These are phyloP conservation scores for Aporophyla nigra DNA, from an alignment of 2,888 invertebrate species.

Conservation along the genomic window DNA sequence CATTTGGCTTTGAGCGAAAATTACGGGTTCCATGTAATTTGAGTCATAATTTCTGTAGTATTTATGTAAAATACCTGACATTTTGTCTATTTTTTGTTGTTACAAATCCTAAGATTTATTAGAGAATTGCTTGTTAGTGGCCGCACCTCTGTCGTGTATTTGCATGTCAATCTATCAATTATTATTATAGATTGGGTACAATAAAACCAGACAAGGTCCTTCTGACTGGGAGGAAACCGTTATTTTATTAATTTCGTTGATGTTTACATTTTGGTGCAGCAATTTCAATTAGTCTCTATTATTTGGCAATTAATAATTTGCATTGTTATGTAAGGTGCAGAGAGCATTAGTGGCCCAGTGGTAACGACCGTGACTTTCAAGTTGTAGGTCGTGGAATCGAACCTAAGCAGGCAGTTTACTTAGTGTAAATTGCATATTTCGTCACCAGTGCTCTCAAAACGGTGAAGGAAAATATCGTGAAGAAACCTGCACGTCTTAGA, in stretches of 20 bases:
- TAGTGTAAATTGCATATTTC: too few relatives aligned
- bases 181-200: constrained; percentile 37
- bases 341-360: too few relatives aligned
- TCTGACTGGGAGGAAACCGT: constrained; percentile 9
- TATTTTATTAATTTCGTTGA: constrained; percentile 1
- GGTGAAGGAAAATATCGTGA: too few relatives aligned
- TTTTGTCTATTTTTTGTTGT: constrained; percentile 53
- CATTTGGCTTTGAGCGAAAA: constrained; percentile 43
- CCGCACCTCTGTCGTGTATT: constrained; percentile 42
- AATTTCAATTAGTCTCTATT: constrained; percentile 17
- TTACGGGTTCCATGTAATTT: constrained; percentile 37
- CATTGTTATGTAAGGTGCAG: neutral
- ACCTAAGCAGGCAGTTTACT: too few relatives aligned
- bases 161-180: constrained; percentile 58
- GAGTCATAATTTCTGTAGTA: constrained; percentile 45
- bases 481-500: too few relatives aligned
- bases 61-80: constrained; percentile 60
- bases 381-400: too few relatives aligned
- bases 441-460: too few relatives aligned
- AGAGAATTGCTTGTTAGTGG: constrained; percentile 50
- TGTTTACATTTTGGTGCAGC: constrained; percentile 1
- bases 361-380: too few relatives aligned
- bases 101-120: constrained; percentile 61
- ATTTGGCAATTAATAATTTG: constrained; percentile 13
- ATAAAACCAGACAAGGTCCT: constrained; percentile 30